phyloP scores from a whole-genome alignment of 1,140 invertebrate species.

The Stegodyphus dumicola region DNA sequence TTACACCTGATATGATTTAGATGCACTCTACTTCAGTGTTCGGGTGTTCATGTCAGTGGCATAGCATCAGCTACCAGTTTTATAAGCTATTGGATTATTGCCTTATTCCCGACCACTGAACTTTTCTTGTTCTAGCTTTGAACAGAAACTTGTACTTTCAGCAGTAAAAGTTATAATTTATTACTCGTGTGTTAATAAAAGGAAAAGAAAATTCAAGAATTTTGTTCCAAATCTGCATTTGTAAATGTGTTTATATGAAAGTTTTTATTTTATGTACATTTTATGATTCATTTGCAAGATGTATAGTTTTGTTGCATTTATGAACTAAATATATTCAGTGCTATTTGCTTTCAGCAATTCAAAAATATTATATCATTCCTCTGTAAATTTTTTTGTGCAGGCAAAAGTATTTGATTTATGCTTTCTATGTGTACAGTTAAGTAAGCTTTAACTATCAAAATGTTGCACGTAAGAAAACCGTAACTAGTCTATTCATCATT shows the following conservation, averaged over 20 bases:
- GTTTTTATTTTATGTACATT: constrained; percentile 43
- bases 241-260: constrained; percentile 55
- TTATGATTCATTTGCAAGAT: constrained; percentile 20
- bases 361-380: constrained; percentile 39
- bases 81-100: constrained; percentile 43
- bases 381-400: constrained; percentile 23
- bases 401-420: neutral
- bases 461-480: constrained; percentile 38
- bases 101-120: constrained; percentile 52
- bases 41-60: constrained; percentile 12
- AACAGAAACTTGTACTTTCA: neutral
- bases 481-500: constrained; percentile 47
- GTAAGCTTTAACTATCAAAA: constrained; percentile 16
- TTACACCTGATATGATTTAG: constrained; percentile 20
- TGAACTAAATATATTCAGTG: constrained; percentile 7
- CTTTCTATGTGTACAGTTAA: constrained; percentile 45
- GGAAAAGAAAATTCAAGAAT: neutral
- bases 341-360: constrained; percentile 3
- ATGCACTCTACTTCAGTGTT: constrained; percentile 32
- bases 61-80: constrained; percentile 11
- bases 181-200: neutral
- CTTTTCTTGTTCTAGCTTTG: constrained; percentile 33
- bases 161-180: constrained; percentile 3
- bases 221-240: constrained; percentile 15
- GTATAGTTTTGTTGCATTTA: constrained; percentile 58